Conservation (phyloP, 2,113 vertebrate species). For the Urocynchramus pylzowi region DNA sequence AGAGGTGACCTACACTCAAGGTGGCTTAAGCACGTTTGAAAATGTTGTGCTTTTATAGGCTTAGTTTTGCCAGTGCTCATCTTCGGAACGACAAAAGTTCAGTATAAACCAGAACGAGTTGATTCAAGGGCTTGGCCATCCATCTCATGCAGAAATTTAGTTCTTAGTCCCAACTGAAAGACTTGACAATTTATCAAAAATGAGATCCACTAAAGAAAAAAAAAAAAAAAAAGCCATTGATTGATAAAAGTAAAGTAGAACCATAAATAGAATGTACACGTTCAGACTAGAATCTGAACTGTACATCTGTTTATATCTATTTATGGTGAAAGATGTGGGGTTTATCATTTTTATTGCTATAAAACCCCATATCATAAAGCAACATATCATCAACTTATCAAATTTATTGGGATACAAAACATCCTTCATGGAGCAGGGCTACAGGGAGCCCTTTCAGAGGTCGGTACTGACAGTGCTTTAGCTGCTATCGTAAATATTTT, state of each 20-base stretch:
- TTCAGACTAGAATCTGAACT: background rate
- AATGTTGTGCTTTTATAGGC: background rate
- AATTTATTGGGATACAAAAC: conserved; percentile 5
- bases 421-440: background rate
- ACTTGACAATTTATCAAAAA: background rate
- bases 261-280: background rate
- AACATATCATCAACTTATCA: background rate
- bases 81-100: background rate
- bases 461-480: background rate
- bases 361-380: background rate
- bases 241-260: background rate
- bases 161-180: background rate
- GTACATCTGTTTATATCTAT: background rate
- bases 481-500: conserved; percentile 45
- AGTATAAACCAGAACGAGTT: background rate
- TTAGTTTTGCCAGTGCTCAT: background rate
- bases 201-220: background rate
- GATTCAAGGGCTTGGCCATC: background rate
- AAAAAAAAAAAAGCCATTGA: background rate
- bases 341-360: background rate
- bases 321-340: background rate
- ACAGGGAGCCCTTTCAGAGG: conserved; percentile 17
- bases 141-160: background rate
- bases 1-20: background rate
- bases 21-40: background rate